Percentiles rank a stretch among this genome's conserved stretches.
phyloP scores from a whole-genome alignment of 2,113 vertebrate genomes.

The Labrus mixtus region DNA sequence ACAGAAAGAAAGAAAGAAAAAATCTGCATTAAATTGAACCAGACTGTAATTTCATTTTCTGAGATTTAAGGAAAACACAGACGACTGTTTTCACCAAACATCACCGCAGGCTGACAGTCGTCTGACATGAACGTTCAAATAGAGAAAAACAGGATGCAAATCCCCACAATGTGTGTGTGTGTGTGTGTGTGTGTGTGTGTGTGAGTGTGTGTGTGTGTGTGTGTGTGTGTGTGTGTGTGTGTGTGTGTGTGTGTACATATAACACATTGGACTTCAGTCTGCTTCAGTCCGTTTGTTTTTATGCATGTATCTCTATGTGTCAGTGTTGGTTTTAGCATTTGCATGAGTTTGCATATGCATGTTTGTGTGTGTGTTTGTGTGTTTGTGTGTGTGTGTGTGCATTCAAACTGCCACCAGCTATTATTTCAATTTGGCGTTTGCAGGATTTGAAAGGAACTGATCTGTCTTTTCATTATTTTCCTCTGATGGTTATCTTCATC shows the following conservation, averaged over 20 bases:
- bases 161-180: neutral
- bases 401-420: constrained; percentile 66
- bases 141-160: neutral
- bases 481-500: constrained; percentile 59
- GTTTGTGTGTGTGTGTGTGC: neutral
- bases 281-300: neutral
- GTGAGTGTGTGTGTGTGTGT: neutral
- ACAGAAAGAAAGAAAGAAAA: neutral
- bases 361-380: neutral
- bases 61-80: neutral
- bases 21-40: neutral
- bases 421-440: constrained; percentile 67
- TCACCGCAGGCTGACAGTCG: neutral
- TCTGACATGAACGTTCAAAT: neutral
- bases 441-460: constrained; percentile 70
- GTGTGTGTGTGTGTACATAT: neutral
- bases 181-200: neutral
- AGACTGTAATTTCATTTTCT: too few relatives aligned
- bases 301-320: neutral
- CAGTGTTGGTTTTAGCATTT: constrained; percentile 5
- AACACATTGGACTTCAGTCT: neutral
- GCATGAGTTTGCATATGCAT: constrained; percentile 22
- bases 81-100: neutral
- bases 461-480: constrained; percentile 72
- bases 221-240: too few relatives aligned